A percentile compares a stretch with the other conserved stretches of the same genome.
Evolutionary conservation across 2,797 vertebrate genomes (phyloP).

Genomic region (Tarsius wallacei): DNA sequence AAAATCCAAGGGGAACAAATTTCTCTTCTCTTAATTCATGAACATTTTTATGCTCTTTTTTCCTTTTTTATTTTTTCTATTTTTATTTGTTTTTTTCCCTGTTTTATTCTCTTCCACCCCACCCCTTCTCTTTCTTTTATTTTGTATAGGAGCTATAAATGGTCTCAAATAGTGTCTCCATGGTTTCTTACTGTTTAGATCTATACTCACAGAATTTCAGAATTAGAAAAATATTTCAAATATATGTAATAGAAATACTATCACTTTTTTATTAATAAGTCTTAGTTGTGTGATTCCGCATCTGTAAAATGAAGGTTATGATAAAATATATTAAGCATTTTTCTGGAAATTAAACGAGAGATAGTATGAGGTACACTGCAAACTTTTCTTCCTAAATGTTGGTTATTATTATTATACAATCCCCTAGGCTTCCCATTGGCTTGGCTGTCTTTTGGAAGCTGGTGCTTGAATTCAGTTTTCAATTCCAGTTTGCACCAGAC

Average conservation of each 20-base stretch:
- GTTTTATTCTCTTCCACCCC: background rate
- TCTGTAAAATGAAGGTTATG: conserved; percentile 27
- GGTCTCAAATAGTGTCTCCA: background rate
- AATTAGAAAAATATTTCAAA: conserved; percentile 17
- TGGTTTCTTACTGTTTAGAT: conserved; percentile 12
- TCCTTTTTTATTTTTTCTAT: background rate
- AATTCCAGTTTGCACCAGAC: conserved; percentile 54
- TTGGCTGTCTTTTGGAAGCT: conserved; percentile 20
- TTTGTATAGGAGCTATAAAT: background rate
- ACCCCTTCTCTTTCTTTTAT: background rate
- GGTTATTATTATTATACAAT: background rate
- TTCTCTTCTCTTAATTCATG: background rate
- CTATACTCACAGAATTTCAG: conserved; percentile 6
- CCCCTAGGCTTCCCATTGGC: background rate
- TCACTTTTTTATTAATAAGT: conserved; percentile 22
- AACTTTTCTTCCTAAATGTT: background rate
- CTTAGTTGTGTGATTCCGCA: conserved; percentile 22
- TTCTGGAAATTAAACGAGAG: background rate
- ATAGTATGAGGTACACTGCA: background rate
- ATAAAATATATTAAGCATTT: background rate
- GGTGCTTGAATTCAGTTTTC: conserved; percentile 33
- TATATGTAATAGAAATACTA: conserved; percentile 35
- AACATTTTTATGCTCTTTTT: background rate
- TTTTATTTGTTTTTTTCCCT: background rate
- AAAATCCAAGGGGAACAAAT: conserved; percentile 49